These are phyloP conservation scores for Tragopan temminckii DNA, from an alignment of 2,797 vertebrate genomes.

Conservation along the genomic window DNA sequence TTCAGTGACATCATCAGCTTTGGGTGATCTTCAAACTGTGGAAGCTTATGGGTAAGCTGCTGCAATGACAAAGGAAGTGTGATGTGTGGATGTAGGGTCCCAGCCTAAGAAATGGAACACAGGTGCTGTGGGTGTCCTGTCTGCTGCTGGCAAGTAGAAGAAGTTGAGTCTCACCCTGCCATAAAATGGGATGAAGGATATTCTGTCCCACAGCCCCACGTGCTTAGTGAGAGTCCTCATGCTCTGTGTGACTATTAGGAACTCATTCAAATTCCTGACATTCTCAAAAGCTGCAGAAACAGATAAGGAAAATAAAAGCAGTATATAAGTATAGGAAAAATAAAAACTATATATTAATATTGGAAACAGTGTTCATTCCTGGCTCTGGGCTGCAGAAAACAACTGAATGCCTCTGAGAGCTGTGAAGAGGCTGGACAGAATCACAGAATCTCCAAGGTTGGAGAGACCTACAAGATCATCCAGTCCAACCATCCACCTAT, in stretches of 20 bases:
- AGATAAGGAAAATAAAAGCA: neutral
- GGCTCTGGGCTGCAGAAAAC: neutral
- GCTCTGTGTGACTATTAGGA: neutral
- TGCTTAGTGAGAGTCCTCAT: neutral
- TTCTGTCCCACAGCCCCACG: neutral
- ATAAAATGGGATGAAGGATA: neutral
- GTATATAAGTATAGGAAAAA: neutral
- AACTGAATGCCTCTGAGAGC: neutral
- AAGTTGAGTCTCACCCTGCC: neutral
- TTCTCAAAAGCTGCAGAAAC: neutral
- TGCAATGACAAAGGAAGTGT: neutral
- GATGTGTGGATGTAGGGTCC: neutral
- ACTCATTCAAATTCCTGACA: neutral
- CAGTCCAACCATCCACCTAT: too few species aligned
- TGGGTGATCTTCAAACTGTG: neutral
- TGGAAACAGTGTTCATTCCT: neutral
- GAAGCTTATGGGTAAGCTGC: neutral
- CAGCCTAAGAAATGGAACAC: neutral
- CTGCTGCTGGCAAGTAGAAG: neutral
- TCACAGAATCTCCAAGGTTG: too few species aligned
- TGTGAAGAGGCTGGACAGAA: neutral
- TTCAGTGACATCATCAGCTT: rapidly evolving
- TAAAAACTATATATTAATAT: neutral
- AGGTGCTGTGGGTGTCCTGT: neutral
- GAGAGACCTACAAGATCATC: too few species aligned